Evolutionary conservation across 2,888 invertebrate genomes (phyloP), one percentile per base, ranked within the genome.

Genomic region (Stictocephala bisonia): DNA sequence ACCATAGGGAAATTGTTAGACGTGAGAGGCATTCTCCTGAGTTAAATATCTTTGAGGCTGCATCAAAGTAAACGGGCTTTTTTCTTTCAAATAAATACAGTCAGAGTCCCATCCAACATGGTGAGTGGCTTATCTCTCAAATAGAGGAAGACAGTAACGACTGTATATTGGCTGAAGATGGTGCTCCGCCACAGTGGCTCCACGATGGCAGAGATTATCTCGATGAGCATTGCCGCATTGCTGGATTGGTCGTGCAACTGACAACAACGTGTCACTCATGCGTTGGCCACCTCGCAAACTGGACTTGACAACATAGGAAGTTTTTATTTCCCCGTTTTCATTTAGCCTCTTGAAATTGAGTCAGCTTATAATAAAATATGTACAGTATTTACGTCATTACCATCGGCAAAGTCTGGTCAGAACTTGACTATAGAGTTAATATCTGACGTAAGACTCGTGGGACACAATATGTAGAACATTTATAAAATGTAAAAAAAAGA

Each of bases 81-180:
- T 48, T 71, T 71, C 11, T 67, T 44, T 41, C 22, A 53, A 18
- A 31, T 18, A 20, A 11, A 9, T 29, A 29, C 50, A 4, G 27
- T 50, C 4, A 69, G 9, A 40, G 44, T 41, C 9, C 41, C 24
- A 44, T 11, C 27, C 15, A 44, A 44, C 40, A 22, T 31, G 70
- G 6, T 41, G 58, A 71, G 58, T 71, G 58, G 70, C 20, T 71
- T n/a, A 71, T 50, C 20, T 41, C 70, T 56, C 56, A 71, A 71
- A 40, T 56, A n/a, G 15, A 71, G 22, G 56, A 58, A 71, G 58
- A 58, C 26, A 71, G 70, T 71, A n/a, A 53, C 29, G 44, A 69
- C 58, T 58, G 13, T 41, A 40, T 71, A n/a, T 58, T 56, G 18
- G 69, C 51, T 6, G 51, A 69, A 69, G 70, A 71, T 71, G 70